phyloP scores from a whole-genome alignment of 1,140 invertebrate genomes.

The Caligus rogercresseyi region DNA sequence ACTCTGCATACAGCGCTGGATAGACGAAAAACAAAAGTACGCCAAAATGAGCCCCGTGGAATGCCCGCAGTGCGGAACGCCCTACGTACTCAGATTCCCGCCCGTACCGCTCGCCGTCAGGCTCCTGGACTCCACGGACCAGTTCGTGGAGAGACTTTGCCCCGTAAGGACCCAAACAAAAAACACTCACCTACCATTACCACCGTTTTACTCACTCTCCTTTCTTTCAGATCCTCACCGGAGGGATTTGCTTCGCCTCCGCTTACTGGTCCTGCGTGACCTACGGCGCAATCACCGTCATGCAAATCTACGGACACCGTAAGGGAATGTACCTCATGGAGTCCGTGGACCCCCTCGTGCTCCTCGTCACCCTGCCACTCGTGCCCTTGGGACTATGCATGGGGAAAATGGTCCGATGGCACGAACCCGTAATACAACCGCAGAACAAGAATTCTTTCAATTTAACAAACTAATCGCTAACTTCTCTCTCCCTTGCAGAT shows the following conservation, averaged over 20 bases:
- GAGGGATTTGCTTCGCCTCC: conserved; percentile 73
- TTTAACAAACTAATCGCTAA: background rate
- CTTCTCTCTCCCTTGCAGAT: conserved; percentile 1
- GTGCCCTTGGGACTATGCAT: conserved; percentile 79
- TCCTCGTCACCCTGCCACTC: conserved; percentile 73
- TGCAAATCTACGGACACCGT: conserved; percentile 82
- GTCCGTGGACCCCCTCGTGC: conserved; percentile 70
- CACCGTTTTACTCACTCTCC: conserved; percentile 34
- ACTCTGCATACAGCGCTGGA: conserved; percentile 84
- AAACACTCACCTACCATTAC: too few species aligned
- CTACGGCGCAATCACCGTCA: conserved; percentile 85
- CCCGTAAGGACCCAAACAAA: background rate
- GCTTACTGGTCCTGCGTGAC: conserved; percentile 93
- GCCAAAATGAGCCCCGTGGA: conserved; percentile 62
- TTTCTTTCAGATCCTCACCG: conserved; percentile 78
- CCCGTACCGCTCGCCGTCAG: conserved; percentile 24
- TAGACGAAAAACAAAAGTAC: conserved; percentile 94
- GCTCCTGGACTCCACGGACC: conserved; percentile 2
- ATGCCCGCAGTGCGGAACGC: conserved; percentile 86
- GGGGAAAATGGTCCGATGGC: conserved; percentile 83
- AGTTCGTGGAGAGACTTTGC: conserved; percentile 1
- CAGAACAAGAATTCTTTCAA: background rate
- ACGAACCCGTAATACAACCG: conserved; percentile 49
- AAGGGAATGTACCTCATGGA: conserved; percentile 86
- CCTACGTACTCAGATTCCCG: conserved; percentile 86